phyloP scores from a whole-genome alignment of 1,140 invertebrate genomes.

The Drosophila aff. region DNA sequence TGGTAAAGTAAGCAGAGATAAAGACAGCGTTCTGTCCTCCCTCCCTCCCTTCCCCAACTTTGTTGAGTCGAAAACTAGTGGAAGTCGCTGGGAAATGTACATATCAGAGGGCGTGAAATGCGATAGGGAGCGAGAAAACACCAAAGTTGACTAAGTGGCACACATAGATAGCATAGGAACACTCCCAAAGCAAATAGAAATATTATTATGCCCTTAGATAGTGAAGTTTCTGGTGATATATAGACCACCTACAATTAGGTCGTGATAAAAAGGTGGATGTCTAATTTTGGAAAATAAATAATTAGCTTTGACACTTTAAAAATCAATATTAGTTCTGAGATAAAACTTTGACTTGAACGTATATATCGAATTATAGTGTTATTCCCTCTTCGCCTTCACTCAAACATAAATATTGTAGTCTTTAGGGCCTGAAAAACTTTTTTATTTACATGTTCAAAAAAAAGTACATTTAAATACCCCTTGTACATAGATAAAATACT shows the following conservation, averaged over 20 bases:
- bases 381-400: not conserved
- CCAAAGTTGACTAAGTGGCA: conserved; percentile 64
- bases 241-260: conserved; percentile 22
- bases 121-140: not conserved
- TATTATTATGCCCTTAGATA: conserved; percentile 8
- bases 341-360: not conserved
- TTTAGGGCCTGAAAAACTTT: too few species aligned
- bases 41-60: conserved; percentile 5
- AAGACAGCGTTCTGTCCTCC: conserved; percentile 4
- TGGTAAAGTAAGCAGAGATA: conserved; percentile 47
- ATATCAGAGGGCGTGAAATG: conserved; percentile 32
- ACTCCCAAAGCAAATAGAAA: conserved; percentile 18
- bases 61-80: conserved; percentile 9
- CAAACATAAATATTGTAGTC: too few species aligned
- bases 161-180: conserved; percentile 58
- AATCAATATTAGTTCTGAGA: not conserved
- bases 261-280: not conserved
- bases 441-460: too few species aligned
- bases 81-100: conserved; percentile 19
- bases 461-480: not conserved
- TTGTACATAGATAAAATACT: not conserved
- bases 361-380: not conserved
- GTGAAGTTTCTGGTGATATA: conserved; percentile 18
- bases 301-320: not conserved
- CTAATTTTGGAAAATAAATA: not conserved